A percentile compares a stretch with the other conserved stretches of the same genome.
Evolutionary conservation across 2,888 invertebrate genomes (phyloP).

Genomic region (Eucera pruinosa): DNA sequence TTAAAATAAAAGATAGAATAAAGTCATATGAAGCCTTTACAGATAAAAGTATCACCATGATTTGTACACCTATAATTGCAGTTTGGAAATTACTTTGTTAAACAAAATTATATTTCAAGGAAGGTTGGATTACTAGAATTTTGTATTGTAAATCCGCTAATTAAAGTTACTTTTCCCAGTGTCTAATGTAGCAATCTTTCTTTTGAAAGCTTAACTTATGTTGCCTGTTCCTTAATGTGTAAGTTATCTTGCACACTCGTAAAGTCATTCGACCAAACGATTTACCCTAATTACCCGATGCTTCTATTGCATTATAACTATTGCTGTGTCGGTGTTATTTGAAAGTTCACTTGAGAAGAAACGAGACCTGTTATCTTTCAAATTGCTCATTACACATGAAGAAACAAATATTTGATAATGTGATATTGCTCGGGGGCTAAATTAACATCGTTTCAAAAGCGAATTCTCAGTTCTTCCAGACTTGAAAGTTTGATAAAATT

Average conservation of each 20-base stretch:
- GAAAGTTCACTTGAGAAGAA: not conserved
- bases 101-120: too few species aligned
- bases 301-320: not conserved
- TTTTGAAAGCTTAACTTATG: not conserved
- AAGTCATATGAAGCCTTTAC: too few species aligned
- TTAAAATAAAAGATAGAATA: too few species aligned
- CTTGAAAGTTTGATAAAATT: not conserved
- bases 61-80: too few species aligned
- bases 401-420: slow-evolving; percentile 1
- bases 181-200: not conserved
- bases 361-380: not conserved
- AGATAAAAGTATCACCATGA: too few species aligned
- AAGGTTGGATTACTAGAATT: too few species aligned
- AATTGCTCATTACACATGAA: not conserved
- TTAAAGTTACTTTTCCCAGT: too few species aligned
- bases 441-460: not conserved
- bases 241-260: not conserved
- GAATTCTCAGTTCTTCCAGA: not conserved
- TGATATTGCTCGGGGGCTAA: not conserved
- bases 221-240: not conserved
- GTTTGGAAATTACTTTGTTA: too few species aligned
- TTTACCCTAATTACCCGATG: not conserved
- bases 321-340: not conserved
- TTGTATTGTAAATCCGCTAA: too few species aligned
- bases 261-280: not conserved